phyloP scores from a whole-genome alignment of 2,797 vertebrate species.

The Capromys pilorides region DNA sequence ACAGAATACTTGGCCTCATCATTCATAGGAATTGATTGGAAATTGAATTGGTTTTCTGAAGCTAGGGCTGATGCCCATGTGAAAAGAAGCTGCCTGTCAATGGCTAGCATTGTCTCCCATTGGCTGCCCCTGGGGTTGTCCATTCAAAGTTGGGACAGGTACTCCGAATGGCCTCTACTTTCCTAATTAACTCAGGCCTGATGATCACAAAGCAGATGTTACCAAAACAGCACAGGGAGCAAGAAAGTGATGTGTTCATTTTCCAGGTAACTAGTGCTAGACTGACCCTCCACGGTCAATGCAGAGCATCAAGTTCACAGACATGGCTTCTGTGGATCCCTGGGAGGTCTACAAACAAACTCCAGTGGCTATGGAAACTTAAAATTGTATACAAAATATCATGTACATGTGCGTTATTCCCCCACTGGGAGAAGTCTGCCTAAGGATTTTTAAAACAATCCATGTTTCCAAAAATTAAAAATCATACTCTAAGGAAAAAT shows the following conservation, averaged over 20 bases:
- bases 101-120: not conserved
- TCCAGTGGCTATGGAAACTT: not conserved
- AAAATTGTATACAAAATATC: not conserved
- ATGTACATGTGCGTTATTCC: accelerated
- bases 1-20: not conserved
- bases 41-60: accelerated
- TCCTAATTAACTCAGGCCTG: not conserved
- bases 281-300: not conserved
- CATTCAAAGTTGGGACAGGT: not conserved
- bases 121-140: not conserved
- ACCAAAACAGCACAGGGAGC: not conserved
- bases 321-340: not conserved
- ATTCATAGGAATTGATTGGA: not conserved
- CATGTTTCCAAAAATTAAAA: slow-evolving; percentile 1
- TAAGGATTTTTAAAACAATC: not conserved
- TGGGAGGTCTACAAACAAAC: not conserved
- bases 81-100: not conserved
- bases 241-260: not conserved
- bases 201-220: not conserved
- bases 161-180: not conserved
- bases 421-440: not conserved
- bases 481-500: not conserved
- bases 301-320: not conserved
- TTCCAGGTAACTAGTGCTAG: not conserved
- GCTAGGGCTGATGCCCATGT: not conserved